phyloP scores from a whole-genome alignment of 2,797 vertebrate species.

The Anabacerthia variegaticeps region DNA sequence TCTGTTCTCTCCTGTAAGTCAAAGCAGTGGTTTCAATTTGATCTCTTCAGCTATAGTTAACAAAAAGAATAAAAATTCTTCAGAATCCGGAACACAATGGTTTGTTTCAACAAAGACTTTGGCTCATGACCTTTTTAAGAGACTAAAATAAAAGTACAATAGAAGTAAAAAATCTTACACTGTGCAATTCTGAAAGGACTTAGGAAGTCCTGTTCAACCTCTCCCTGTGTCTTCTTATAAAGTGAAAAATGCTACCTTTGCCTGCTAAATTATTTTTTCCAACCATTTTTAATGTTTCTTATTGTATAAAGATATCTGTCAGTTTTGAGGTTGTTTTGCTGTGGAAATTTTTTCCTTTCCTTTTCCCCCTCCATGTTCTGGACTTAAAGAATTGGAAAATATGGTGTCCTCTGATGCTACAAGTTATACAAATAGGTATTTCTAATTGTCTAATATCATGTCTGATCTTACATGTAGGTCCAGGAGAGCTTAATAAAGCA shows the following conservation, averaged over 20 bases:
- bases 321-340: not conserved
- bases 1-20: not conserved
- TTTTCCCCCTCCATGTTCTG: not conserved
- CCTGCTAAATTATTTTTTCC: not conserved
- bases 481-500: not conserved
- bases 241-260: not conserved
- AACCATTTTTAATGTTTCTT: not conserved
- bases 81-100: rapidly evolving
- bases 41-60: not conserved
- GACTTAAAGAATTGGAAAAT: not conserved
- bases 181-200: not conserved
- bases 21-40: not conserved
- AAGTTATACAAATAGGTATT: not conserved
- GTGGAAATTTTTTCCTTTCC: not conserved
- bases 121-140: not conserved
- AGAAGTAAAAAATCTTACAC: not conserved
- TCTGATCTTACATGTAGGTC: not conserved
- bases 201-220: not conserved
- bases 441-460: not conserved
- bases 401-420: not conserved
- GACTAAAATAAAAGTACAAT: too few species aligned
- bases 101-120: not conserved
- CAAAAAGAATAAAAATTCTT: not conserved
- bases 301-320: not conserved
- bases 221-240: not conserved